Conservation (phyloP, 2,888 invertebrate species). For the Endotricha flammealis region DNA sequence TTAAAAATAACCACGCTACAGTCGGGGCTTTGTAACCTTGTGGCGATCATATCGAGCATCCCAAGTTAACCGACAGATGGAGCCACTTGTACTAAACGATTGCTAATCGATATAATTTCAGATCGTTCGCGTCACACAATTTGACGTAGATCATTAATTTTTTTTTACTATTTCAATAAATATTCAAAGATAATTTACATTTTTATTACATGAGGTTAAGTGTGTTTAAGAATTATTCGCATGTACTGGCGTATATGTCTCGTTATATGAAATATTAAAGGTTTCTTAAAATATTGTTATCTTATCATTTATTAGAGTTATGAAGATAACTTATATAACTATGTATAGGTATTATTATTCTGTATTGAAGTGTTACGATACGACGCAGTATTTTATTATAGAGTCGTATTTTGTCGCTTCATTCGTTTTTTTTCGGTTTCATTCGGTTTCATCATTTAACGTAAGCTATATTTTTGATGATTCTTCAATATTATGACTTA, state of each 20-base stretch:
- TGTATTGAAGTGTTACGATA: conserved; percentile 33
- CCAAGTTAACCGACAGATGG: conserved; percentile 67
- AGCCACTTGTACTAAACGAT: conserved; percentile 38
- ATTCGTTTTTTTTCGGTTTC: no score
- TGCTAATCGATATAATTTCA: conserved; percentile 29
- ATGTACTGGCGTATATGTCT: no score
- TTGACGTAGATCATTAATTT: background rate
- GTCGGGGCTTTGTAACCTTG: conserved; percentile 36
- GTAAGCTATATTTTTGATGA: no score
- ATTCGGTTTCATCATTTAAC: no score
- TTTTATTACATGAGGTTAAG: background rate
- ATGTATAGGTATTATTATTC: conserved; percentile 33
- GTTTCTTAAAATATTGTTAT: conserved; percentile 26
- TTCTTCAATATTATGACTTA: no score
- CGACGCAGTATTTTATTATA: no score
- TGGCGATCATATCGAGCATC: conserved; percentile 25
- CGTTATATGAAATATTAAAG: conserved; percentile 9
- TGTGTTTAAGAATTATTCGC: no score
- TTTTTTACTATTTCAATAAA: background rate
- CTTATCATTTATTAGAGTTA: conserved; percentile 37
- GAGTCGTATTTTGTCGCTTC: no score
- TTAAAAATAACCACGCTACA: conserved; percentile 19
- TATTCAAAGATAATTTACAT: conserved; percentile 12
- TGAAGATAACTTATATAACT: conserved; percentile 33
- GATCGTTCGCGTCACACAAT: conserved; percentile 18